Conservation (phyloP, 2,888 invertebrate genomes). For the Lacanobia oleracea region DNA sequence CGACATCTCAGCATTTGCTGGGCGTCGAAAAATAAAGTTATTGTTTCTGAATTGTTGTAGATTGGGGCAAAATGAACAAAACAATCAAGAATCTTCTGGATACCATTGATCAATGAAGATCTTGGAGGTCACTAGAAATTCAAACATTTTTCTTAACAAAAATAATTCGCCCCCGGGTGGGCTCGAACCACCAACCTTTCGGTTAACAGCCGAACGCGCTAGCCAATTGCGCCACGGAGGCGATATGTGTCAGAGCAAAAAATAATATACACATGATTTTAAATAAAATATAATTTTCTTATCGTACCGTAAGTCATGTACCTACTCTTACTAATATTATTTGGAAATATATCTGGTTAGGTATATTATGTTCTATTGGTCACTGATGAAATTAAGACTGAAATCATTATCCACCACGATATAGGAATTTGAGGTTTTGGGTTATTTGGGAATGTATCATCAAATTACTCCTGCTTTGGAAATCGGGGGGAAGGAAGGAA, state of each 20-base stretch:
- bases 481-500: no score
- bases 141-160: neutral
- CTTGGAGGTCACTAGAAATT: no score
- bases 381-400: no score
- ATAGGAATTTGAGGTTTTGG: no score
- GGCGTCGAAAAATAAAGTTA: neutral
- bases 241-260: constrained; percentile 64
- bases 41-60: no score
- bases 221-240: constrained; percentile 98
- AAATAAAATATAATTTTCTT: neutral
- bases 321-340: no score
- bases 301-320: neutral
- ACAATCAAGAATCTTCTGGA: neutral
- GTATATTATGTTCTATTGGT: neutral
- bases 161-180: constrained; percentile 88
- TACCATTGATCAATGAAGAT: neutral
- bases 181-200: constrained; percentile 99
- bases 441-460: no score
- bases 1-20: no score
- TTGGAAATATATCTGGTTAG: neutral
- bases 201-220: constrained; percentile 99
- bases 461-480: no score
- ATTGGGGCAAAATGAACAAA: neutral
- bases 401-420: no score
- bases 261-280: neutral